A percentile compares a stretch with the other conserved stretches of the same genome.
Conservation (phyloP, 1,140 invertebrate genomes). For the Vanessa atalanta region DNA sequence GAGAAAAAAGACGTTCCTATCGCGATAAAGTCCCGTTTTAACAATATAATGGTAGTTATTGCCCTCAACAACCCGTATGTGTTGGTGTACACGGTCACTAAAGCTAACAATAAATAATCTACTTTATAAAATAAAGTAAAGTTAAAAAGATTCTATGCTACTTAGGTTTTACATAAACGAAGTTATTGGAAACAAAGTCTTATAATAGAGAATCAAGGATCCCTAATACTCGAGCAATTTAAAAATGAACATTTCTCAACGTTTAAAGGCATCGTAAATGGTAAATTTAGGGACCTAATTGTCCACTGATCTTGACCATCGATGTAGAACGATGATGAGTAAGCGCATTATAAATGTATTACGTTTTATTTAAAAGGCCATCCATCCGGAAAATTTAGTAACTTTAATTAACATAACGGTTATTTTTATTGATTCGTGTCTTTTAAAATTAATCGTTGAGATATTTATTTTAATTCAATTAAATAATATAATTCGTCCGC, state of each 20-base stretch:
- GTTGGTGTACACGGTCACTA: neutral
- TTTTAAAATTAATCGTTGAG: neutral
- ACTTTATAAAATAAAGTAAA: neutral
- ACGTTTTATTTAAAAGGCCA: conserved; percentile 25
- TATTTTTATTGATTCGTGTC: conserved; percentile 12
- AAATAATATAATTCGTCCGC: conserved; percentile 19
- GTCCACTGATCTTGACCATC: conserved; percentile 27
- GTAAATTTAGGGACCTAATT: conserved; percentile 17
- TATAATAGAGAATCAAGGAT: neutral
- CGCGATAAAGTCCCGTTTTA: conserved; percentile 12
- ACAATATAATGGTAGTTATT: conserved; percentile 14
- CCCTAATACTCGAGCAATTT: neutral
- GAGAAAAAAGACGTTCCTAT: conserved; percentile 14
- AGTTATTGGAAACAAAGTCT: too few species aligned
- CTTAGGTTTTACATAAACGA: too few species aligned
- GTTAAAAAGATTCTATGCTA: neutral
- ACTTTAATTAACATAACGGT: conserved; percentile 16
- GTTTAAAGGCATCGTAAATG: conserved; percentile 7
- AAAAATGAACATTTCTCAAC: neutral
- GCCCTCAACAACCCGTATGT: neutral
- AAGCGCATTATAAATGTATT: conserved; percentile 33
- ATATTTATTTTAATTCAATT: conserved; percentile 21
- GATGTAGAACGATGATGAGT: conserved; percentile 31
- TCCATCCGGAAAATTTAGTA: conserved; percentile 9
- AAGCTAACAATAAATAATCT: neutral